Evolutionary conservation across 2,113 vertebrate genomes (phyloP).

Genomic region (Caracal caracal): DNA sequence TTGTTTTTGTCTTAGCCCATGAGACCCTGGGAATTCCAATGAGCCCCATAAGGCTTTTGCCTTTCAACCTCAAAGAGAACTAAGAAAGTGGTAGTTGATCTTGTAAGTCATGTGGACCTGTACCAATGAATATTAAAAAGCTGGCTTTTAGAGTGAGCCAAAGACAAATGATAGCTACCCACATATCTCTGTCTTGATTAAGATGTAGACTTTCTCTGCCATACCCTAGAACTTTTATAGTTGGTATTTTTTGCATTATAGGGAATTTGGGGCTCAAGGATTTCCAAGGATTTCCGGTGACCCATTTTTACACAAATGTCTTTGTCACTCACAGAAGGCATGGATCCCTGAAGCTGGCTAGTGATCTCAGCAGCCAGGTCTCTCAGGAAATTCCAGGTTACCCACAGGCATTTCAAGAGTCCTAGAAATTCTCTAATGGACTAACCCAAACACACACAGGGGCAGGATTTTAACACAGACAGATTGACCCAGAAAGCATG

Average conservation of each 20-base stretch:
- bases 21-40: not conserved
- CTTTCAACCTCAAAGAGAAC: slow-evolving; percentile 48
- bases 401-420: slow-evolving; percentile 77
- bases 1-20: not conserved
- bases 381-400: slow-evolving; percentile 79
- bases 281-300: slow-evolving; percentile 12
- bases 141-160: not conserved
- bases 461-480: slow-evolving; percentile 46
- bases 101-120: not conserved
- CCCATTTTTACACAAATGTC: slow-evolving; percentile 14
- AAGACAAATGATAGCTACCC: not conserved
- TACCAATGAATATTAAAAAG: not conserved
- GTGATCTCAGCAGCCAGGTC: slow-evolving; percentile 60
- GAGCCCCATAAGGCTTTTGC: not conserved
- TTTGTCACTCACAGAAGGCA: slow-evolving; percentile 47
- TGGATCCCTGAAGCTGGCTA: slow-evolving; percentile 28
- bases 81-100: not conserved
- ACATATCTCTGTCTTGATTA: not conserved
- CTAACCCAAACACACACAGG: slow-evolving; percentile 62
- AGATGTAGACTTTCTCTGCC: not conserved
- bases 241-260: slow-evolving; percentile 2
- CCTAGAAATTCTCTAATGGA: slow-evolving; percentile 73
- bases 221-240: not conserved
- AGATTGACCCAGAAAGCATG: not conserved
- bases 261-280: not conserved